Percentiles rank a stretch among this genome's conserved stretches.
Evolutionary conservation across 2,888 invertebrate genomes (phyloP).

Genomic region (Scaptodrosophila latifasciaeformis): DNA sequence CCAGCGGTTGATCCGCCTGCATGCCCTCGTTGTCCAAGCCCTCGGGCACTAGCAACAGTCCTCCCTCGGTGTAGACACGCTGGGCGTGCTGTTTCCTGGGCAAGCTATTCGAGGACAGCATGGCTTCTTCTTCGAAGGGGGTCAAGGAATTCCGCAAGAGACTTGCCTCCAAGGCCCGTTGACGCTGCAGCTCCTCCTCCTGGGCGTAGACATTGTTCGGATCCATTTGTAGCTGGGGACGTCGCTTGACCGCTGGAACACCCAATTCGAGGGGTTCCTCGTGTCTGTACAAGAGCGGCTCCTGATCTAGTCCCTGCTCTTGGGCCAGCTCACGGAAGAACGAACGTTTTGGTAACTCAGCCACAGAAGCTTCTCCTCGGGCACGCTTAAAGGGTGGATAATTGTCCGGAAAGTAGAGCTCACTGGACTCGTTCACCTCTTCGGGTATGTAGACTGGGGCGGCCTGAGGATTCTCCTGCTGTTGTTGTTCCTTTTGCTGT

Average conservation of each 20-base stretch:
- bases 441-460: constrained; percentile 52
- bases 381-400: constrained; percentile 61
- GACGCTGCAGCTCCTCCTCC: constrained; percentile 35
- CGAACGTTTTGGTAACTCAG: constrained; percentile 38
- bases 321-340: constrained; percentile 68
- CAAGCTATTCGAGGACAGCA: constrained; percentile 70
- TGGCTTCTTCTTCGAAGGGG: constrained; percentile 68
- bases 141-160: constrained; percentile 62
- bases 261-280: constrained; percentile 12
- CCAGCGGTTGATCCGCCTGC: constrained; percentile 39
- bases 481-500: constrained; percentile 27
- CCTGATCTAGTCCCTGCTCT: constrained; percentile 51
- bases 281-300: constrained; percentile 31
- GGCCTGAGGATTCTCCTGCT: constrained; percentile 22
- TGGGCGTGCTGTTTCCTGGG: constrained; percentile 45
- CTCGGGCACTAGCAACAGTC: constrained; percentile 77
- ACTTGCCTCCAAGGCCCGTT: constrained; percentile 49
- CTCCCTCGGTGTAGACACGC: constrained; percentile 80
- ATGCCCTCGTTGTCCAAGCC: constrained; percentile 58
- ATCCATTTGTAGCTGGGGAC: constrained; percentile 21
- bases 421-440: constrained; percentile 62
- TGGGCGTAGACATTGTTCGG: constrained; percentile 23
- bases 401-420: constrained; percentile 66
- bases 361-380: neutral
- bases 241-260: constrained; percentile 40